Evolutionary conservation across 2,113 vertebrate genomes (phyloP).

Genomic region (Ramphastos sulfuratus): DNA sequence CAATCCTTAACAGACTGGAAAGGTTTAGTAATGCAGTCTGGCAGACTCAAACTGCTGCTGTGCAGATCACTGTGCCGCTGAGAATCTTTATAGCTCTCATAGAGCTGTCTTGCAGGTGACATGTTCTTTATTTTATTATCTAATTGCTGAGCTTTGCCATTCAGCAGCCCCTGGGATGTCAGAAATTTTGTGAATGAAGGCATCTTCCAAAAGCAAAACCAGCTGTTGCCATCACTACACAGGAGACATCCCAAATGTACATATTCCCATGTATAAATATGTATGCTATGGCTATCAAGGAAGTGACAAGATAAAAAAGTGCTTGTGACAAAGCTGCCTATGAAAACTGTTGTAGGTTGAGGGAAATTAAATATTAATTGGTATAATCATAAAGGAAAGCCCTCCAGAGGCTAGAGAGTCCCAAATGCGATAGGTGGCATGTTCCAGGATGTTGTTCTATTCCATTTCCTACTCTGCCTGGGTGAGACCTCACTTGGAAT

Average conservation of each 20-base stretch:
- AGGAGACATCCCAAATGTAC: neutral
- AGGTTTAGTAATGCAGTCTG: neutral
- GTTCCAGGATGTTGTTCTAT: too few relatives aligned
- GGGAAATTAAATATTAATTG: neutral
- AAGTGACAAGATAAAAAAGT: neutral
- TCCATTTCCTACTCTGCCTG: too few relatives aligned
- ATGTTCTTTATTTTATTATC: neutral
- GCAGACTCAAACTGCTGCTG: neutral
- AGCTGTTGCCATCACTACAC: neutral
- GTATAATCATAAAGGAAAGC: too few relatives aligned
- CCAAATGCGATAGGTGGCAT: too few relatives aligned
- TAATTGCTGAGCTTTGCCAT: neutral
- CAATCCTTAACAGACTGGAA: neutral
- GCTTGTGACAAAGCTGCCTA: neutral
- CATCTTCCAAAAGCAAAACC: neutral
- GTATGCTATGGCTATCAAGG: neutral
- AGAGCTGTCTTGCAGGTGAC: neutral
- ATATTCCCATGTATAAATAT: neutral
- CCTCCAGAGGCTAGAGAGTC: too few relatives aligned
- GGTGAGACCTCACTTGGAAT: too few relatives aligned
- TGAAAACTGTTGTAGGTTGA: too few relatives aligned
- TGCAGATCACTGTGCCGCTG: neutral
- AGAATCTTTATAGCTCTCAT: neutral
- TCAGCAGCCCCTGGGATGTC: neutral
- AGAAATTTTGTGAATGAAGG: neutral